Conservation (phyloP, 2,797 vertebrate species). For the Oreochromis grahami region DNA sequence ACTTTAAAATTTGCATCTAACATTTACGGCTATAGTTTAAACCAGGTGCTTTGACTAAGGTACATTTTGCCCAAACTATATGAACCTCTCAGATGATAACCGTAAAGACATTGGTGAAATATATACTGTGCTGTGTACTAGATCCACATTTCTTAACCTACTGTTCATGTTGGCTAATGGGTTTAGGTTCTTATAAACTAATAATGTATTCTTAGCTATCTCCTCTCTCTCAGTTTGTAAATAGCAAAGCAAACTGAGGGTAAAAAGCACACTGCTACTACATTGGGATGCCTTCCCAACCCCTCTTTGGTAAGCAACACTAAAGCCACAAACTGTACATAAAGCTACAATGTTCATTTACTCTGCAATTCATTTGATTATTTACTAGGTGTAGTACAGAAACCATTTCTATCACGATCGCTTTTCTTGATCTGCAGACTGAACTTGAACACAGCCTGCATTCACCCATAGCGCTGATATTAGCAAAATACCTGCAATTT, state of each 20-base stretch:
- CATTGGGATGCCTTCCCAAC: background rate
- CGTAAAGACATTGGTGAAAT: background rate
- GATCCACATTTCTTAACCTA: background rate
- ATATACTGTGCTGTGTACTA: background rate
- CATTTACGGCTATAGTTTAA: background rate
- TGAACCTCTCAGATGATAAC: background rate
- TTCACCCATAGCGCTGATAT: background rate
- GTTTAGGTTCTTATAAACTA: background rate
- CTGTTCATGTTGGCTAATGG: background rate
- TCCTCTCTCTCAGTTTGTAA: background rate
- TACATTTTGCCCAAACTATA: background rate
- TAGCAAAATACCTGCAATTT: background rate
- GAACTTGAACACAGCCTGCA: slow-evolving; percentile 2
- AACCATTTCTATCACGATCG: background rate
- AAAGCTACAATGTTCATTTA: slow-evolving; percentile 17
- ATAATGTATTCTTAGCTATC: background rate
- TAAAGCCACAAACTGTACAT: background rate
- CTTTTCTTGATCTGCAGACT: slow-evolving; percentile 3
- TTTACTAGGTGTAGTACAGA: background rate
- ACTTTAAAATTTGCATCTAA: background rate
- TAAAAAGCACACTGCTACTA: background rate
- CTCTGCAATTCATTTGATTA: slow-evolving; percentile 16
- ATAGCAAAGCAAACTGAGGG: background rate
- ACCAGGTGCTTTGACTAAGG: background rate
- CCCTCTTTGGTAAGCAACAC: background rate